Evolutionary conservation across 2,113 vertebrate species (phyloP), one percentile per base, ranked within the genome.

Genomic region (Promerops cafer): DNA sequence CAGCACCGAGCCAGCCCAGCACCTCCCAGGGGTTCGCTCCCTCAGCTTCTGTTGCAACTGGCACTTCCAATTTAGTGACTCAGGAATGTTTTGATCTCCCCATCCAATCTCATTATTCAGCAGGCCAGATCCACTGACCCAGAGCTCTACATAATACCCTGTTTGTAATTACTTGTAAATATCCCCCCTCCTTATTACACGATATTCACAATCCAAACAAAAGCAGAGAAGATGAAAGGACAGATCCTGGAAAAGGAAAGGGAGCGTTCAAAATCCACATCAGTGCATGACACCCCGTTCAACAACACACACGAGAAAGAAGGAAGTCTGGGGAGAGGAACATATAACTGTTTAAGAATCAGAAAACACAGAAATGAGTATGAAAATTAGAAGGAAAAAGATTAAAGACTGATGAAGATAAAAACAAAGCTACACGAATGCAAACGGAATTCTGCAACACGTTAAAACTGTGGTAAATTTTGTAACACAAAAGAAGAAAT

Each of bases 71-170:
- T 47, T 27, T 35, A 83, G 94, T 81, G 86, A 93, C 86, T 96
- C 39, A 39, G 94, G 90, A 92, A 86, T 45, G 76, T 83, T 94
- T 92, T 88, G 82, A 93, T 90, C 95, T 94, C 21, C 60, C 80
- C 80, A 45, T 37, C 68, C 95, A 92, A 95, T 93, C 86, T 79
- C 92, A 77, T 95, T 74, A 90, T 81, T 65, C 89, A 90, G 47
- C 63, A 76, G 79, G 70, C 63, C 68, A 97, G 92, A 92, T 81
- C 91, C 83, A 93, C 89, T 92, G 86, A 95, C 95, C 95, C 92
- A 90, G 30, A 91, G 91, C 93, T 93, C 95, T 45, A 78, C 80
- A n/a, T 79, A 92, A 96, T 50, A 35, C 77, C 49, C 83, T n/a
- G 83, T 77, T 49, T 35, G 81, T 69, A 75, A 95, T 49, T 61